A percentile compares a stretch with the other conserved stretches of the same genome.
Conservation (phyloP, 2,113 vertebrate genomes). For the Cryptotis parvus region DNA sequence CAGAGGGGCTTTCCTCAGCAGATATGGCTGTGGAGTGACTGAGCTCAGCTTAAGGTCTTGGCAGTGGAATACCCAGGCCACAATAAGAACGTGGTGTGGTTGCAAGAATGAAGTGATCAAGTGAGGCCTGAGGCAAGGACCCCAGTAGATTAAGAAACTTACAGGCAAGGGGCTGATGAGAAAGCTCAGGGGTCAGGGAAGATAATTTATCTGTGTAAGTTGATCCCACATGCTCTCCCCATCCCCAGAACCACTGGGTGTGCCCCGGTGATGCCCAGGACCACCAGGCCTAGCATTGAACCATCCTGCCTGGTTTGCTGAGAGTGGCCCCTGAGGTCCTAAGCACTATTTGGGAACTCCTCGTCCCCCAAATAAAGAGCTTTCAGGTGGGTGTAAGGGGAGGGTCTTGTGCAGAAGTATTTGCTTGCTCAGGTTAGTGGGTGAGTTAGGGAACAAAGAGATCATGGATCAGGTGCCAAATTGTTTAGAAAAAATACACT, state of each 20-base stretch:
- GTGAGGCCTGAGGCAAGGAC: not conserved
- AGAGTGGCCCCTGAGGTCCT: no score
- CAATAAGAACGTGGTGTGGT: not conserved
- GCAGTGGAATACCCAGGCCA: not conserved
- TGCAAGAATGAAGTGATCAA: not conserved
- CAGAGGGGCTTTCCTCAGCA: no score
- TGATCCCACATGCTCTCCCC: no score
- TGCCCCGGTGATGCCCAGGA: no score
- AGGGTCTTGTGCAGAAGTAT: not conserved
- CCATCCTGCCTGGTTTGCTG: no score
- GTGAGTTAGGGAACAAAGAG: not conserved
- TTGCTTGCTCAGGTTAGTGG: not conserved
- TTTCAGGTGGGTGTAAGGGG: not conserved
- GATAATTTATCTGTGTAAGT: no score
- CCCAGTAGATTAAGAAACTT: not conserved
- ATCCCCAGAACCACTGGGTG: no score
- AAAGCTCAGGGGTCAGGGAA: no score
- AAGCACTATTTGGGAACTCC: no score
- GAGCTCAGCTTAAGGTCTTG: not conserved
- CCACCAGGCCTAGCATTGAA: no score
- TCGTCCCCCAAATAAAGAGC: no score
- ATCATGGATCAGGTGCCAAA: not conserved
- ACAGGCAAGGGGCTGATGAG: not conserved
- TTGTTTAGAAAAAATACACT: slow-evolving; percentile 5
- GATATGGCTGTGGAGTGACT: not conserved